Evolutionary conservation across 2,888 invertebrate species (phyloP), one percentile per base, ranked within the genome.

Genomic region (Leucozona laternaria): DNA sequence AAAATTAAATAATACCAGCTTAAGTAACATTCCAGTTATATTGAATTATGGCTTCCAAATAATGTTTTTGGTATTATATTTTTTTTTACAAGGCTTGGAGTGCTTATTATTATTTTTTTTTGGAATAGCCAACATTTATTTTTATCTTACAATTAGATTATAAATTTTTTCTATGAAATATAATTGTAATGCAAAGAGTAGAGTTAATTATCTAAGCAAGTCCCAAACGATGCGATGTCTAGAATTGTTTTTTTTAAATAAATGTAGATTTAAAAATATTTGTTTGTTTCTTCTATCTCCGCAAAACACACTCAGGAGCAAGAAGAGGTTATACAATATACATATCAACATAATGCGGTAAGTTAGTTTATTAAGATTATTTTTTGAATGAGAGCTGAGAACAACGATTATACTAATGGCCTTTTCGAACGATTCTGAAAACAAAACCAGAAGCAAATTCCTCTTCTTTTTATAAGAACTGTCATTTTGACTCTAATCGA

Each of bases 1-100:
- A 17, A 37, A 60, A 60, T 7, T 60, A 17, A 73, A 62, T 13
- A 20, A 50, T 76, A 40, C 40, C 45, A 72, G 48, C 66, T 66
- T 28, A 62, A 43, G 62, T 71, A 50, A 81, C 85, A 85, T 85
- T 85, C 85, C 84, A 50, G 37, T 58, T 62, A 0, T 31, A 37
- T 53, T 48, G n/a, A 25, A 20, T 7, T 7, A 62, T 34, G 73
- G 68, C 85, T 85, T 85, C 77, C 81, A 73, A n/a, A 31, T 34
- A 31, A 57, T 17, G 22, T 11, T 66, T 31, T 58, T 43, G 57
- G 70, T 62, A 53, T 60, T 79, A 3, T 48, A 50, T 53, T 55
- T 37, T 53, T 55, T 28, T 20, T 20, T 2, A 28, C 34, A 28
- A 28, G 11, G 40, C 17, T n/a, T 68, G 48, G 48, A 34, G 28